phyloP scores from a whole-genome alignment of 1,140 invertebrate species.

The Aporrectodea caliginosa region DNA sequence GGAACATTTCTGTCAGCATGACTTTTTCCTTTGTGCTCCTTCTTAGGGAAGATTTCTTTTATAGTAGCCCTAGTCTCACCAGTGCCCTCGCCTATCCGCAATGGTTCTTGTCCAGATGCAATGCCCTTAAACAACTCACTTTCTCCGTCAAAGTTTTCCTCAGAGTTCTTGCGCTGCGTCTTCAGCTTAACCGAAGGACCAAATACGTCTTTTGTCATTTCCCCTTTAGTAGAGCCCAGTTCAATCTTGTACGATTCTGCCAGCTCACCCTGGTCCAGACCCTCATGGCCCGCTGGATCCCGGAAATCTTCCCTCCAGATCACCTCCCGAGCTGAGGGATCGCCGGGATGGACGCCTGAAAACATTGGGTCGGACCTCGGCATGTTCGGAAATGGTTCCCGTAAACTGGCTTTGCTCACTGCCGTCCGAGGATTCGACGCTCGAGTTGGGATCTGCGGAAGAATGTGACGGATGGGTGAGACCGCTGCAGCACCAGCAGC shows the following conservation, averaged over 20 bases:
- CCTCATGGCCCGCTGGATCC: not conserved
- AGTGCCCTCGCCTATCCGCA: no score
- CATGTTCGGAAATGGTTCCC: not conserved
- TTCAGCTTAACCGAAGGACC: not conserved
- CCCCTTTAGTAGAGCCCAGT: not conserved
- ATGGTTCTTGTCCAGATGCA: no score
- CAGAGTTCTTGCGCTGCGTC: no score
- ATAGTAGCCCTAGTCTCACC: no score
- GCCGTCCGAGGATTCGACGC: conserved; percentile 14
- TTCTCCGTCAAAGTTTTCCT: no score
- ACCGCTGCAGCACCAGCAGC: not conserved
- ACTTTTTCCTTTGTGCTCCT: no score
- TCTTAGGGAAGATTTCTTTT: no score
- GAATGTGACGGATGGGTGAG: conserved; percentile 15
- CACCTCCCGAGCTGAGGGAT: not conserved
- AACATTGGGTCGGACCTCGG: not conserved
- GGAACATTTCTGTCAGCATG: no score
- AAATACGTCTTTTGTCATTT: conserved; percentile 5
- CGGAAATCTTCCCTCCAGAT: not conserved
- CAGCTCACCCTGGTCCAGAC: not conserved
- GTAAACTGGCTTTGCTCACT: conserved; percentile 22
- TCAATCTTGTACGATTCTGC: not conserved
- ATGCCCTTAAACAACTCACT: no score
- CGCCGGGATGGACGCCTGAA: not conserved
- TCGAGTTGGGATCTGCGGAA: conserved; percentile 23